Percentiles rank a stretch among this genome's conserved stretches.
Evolutionary conservation across 2,113 vertebrate species (phyloP).

Genomic region (Oncorhynchus tshawytscha): DNA sequence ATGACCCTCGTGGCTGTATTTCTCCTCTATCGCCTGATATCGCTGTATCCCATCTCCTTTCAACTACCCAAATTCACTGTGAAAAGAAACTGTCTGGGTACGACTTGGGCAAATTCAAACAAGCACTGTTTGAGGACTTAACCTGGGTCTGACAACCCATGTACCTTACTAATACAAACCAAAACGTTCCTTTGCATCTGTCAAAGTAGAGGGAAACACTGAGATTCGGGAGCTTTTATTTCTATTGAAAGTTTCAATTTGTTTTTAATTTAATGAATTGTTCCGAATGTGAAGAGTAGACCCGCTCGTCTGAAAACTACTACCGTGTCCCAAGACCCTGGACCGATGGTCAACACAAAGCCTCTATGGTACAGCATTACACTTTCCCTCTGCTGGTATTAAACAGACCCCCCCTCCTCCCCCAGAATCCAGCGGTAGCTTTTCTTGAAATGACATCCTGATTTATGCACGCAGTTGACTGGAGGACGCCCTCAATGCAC

Average conservation of each 20-base stretch:
- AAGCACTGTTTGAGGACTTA: no score
- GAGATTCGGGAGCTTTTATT: background rate
- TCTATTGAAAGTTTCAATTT: background rate
- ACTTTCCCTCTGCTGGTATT: constrained; percentile 21
- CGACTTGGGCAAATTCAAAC: no score
- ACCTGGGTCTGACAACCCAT: no score
- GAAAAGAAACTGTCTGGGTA: no score
- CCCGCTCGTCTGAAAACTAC: constrained; percentile 20
- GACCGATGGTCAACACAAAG: constrained; percentile 34
- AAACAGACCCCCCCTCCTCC: constrained; percentile 22
- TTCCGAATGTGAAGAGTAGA: background rate
- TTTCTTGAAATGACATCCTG: constrained; percentile 28
- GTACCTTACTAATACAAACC: no score
- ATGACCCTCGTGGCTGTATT: no score
- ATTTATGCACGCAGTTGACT: constrained; percentile 24
- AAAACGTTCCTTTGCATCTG: no score
- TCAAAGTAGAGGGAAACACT: background rate
- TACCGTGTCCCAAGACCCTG: constrained; percentile 13
- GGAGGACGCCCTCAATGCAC: no score
- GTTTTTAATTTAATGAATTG: background rate
- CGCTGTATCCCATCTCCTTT: no score
- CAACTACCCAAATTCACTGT: no score
- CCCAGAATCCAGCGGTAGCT: constrained; percentile 25
- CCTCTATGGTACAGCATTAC: constrained; percentile 3
- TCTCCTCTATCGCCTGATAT: no score